phyloP scores from a whole-genome alignment of 2,113 vertebrate genomes.

The Pantherophis guttatus region DNA sequence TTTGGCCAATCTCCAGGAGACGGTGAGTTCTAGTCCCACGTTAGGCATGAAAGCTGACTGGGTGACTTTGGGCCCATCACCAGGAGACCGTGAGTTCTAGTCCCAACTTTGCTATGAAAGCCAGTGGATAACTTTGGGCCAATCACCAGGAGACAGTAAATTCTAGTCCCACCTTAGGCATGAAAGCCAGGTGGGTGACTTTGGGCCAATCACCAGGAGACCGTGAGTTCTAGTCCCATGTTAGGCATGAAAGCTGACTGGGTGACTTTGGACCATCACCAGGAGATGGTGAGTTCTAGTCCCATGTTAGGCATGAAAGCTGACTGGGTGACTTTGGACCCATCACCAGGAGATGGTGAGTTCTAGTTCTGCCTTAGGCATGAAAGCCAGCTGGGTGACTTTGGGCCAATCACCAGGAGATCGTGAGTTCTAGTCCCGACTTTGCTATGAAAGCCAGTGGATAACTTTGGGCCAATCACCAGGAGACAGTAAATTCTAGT shows the following conservation, averaged over 20 bases:
- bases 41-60: fast-evolving
- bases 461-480: background rate
- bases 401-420: background rate
- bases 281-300: too few relatives aligned
- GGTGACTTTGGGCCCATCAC: background rate
- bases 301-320: too few relatives aligned
- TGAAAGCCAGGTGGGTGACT: too few relatives aligned
- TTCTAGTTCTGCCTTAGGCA: fast-evolving
- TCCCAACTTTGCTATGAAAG: background rate
- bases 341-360: background rate
- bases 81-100: fast-evolving
- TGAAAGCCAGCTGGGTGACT: background rate
- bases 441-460: background rate
- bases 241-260: too few relatives aligned
- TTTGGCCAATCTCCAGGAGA: background rate
- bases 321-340: too few relatives aligned
- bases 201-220: too few relatives aligned
- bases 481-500: background rate
- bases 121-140: too few relatives aligned
- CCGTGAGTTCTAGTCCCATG: too few relatives aligned
- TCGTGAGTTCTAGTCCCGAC: fast-evolving
- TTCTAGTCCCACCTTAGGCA: too few relatives aligned
- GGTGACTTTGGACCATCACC: too few relatives aligned
- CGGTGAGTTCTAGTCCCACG: fast-evolving
- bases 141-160: too few relatives aligned